These are phyloP conservation scores for Ciona savignyi DNA, from an alignment of 23 tunicate genomes.

Conservation along the genomic window DNA sequence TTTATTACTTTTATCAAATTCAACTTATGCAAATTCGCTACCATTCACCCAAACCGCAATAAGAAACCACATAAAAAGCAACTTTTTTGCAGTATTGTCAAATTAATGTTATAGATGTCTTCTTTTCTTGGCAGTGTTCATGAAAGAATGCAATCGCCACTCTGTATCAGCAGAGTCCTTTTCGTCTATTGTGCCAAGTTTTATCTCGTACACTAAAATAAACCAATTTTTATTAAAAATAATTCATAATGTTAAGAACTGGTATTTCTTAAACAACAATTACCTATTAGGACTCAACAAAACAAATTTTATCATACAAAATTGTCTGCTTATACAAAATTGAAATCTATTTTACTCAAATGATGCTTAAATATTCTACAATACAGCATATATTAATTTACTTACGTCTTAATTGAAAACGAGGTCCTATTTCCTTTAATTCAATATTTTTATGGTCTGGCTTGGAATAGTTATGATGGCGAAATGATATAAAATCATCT, in stretches of 20 bases:
- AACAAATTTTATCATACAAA: too few species aligned
- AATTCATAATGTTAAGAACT: too few species aligned
- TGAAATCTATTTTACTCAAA: background rate
- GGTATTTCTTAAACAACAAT: too few species aligned
- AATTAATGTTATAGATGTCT: slow-evolving; percentile 55
- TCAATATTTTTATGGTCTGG: slow-evolving; percentile 70
- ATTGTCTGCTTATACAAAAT: too few species aligned
- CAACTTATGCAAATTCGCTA: too few species aligned
- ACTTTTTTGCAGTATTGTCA: too few species aligned
- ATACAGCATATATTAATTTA: background rate
- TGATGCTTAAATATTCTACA: background rate
- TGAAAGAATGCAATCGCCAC: slow-evolving; percentile 85
- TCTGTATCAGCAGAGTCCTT: slow-evolving; percentile 82
- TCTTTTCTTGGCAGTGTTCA: slow-evolving; percentile 95
- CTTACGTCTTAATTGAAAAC: slow-evolving; percentile 86
- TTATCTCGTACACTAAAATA: slow-evolving; percentile 76
- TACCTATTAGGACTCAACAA: too few species aligned
- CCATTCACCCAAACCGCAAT: too few species aligned
- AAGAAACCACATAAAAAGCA: too few species aligned
- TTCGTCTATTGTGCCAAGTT: slow-evolving; percentile 87
- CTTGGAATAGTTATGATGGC: slow-evolving; percentile 82
- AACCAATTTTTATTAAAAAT: background rate
- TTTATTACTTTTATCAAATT: too few species aligned
- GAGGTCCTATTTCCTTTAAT: slow-evolving; percentile 89
- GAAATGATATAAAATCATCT: slow-evolving; percentile 87